These are phyloP conservation scores for Cervus canadensis DNA, from an alignment of 2,113 vertebrate genomes.

Conservation along the genomic window DNA sequence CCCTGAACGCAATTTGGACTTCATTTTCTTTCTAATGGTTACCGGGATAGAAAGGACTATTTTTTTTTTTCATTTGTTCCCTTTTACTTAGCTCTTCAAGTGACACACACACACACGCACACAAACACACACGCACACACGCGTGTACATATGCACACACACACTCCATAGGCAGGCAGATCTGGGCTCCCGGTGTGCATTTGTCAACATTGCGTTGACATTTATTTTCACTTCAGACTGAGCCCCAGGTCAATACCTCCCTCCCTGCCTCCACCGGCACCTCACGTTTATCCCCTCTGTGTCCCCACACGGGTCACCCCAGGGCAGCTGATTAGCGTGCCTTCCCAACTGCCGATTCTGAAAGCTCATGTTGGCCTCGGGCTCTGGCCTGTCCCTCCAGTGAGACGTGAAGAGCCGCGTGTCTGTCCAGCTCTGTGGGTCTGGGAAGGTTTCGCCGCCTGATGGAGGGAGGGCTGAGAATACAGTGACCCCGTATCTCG, in stretches of 20 bases:
- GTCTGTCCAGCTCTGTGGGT: not conserved
- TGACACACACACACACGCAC: not conserved
- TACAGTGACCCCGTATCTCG: not conserved
- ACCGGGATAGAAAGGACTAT: slow-evolving; percentile 40
- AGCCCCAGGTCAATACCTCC: not conserved
- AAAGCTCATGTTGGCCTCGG: not conserved
- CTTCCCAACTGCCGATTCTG: slow-evolving; percentile 22
- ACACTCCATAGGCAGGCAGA: not conserved
- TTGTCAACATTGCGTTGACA: not conserved
- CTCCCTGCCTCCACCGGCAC: not conserved
- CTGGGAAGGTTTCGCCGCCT: not conserved
- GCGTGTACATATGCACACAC: not conserved
- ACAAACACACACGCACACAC: too few relatives aligned
- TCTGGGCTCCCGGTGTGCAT: not conserved
- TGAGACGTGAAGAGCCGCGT: not conserved
- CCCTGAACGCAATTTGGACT: slow-evolving; percentile 79
- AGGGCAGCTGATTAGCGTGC: not conserved
- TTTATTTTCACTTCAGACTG: not conserved
- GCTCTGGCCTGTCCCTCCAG: not conserved
- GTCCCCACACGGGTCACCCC: not conserved
- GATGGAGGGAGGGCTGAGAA: not conserved
- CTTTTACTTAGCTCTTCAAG: slow-evolving; percentile 20
- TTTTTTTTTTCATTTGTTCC: not conserved
- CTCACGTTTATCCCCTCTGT: not conserved
- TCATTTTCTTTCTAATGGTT: slow-evolving; percentile 73